Evolutionary conservation across 2,888 invertebrate genomes (phyloP).

Genomic region (Agrochola lychnidis): DNA sequence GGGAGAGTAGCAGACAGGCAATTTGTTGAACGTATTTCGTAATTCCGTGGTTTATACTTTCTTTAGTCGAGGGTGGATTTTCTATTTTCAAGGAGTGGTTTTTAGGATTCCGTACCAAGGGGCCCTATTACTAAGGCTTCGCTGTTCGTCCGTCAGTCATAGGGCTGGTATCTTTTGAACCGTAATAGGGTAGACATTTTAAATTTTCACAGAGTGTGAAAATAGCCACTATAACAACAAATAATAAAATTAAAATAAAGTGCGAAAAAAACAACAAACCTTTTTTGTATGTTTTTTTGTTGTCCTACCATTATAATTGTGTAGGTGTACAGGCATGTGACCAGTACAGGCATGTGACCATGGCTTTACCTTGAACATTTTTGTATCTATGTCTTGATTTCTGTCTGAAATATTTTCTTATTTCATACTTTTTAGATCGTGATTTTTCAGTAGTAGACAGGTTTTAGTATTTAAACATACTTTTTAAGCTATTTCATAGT

Average conservation of each 20-base stretch:
- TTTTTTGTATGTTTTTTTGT: too few species aligned
- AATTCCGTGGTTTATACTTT: conserved; percentile 23
- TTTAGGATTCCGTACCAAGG: neutral
- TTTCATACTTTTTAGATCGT: too few species aligned
- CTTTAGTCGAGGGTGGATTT: conserved; percentile 1
- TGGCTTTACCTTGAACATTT: too few species aligned
- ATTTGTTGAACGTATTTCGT: conserved; percentile 42
- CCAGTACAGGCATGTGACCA: too few species aligned
- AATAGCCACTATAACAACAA: neutral
- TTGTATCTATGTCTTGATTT: too few species aligned
- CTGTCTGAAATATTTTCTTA: too few species aligned
- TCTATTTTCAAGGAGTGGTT: neutral
- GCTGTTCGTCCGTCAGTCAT: neutral
- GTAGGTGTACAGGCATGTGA: too few species aligned
- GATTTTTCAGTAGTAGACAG: too few species aligned
- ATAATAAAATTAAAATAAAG: neutral
- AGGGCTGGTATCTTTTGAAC: neutral
- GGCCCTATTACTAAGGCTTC: neutral
- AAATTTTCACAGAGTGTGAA: neutral
- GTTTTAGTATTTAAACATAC: too few species aligned
- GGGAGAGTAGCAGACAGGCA: conserved; percentile 29
- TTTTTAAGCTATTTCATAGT: too few species aligned
- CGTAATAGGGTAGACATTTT: neutral
- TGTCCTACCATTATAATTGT: too few species aligned
- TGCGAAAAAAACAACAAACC: too few species aligned